Conservation (phyloP, 2,797 vertebrate genomes). For the Melanotaenia parkinsoni region DNA sequence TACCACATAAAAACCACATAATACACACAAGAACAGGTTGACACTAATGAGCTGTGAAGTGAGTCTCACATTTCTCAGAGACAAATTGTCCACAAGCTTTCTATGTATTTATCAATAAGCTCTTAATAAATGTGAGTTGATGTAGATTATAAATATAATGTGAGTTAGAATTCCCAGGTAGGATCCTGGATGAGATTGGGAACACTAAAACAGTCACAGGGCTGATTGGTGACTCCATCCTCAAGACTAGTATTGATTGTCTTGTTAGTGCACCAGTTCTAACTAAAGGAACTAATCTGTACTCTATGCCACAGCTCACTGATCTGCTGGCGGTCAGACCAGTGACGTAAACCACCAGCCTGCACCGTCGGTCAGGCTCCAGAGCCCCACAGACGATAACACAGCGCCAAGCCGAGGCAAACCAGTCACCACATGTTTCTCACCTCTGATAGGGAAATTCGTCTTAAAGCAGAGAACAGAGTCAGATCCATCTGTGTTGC, state of each 20-base stretch:
- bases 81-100: too few relatives aligned
- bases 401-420: conserved; percentile 18
- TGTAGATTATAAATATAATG: neutral
- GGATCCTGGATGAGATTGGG: neutral
- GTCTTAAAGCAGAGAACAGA: conserved; percentile 22
- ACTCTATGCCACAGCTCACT: neutral
- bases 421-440: conserved; percentile 39
- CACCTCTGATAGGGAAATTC: conserved; percentile 35
- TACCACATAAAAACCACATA: neutral
- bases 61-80: neutral
- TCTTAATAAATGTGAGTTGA: neutral
- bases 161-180: neutral
- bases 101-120: neutral
- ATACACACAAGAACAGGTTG: neutral
- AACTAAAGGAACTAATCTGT: neutral
- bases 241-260: neutral
- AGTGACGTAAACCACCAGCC: conserved; percentile 25
- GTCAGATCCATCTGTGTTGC: conserved; percentile 56
- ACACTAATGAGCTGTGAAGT: neutral
- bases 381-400: conserved; percentile 45
- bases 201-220: neutral
- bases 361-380: conserved; percentile 45
- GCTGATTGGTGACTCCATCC: neutral
- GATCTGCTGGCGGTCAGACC: conserved; percentile 6
- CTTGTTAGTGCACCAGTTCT: neutral